phyloP scores from a whole-genome alignment of 2,888 invertebrate species.

The Patella ulyssiponensis region DNA sequence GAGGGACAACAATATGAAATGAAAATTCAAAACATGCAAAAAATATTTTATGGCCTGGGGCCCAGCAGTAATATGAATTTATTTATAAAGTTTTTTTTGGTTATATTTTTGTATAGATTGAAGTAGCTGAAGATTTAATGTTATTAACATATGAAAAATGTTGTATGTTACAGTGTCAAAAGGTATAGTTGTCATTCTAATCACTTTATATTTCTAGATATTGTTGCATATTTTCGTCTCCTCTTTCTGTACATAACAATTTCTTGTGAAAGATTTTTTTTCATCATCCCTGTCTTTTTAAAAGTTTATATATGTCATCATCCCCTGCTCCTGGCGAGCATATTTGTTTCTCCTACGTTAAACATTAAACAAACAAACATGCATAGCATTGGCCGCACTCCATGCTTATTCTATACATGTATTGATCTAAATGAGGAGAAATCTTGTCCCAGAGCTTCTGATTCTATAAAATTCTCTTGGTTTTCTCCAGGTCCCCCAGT shows the following conservation, averaged over 20 bases:
- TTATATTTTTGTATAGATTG: slow-evolving; percentile 72
- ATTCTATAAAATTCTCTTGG: neutral
- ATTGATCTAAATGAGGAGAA: neutral
- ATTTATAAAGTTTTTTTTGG: slow-evolving; percentile 11
- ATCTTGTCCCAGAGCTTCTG: neutral
- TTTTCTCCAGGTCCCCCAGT: neutral
- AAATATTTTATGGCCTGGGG: neutral
- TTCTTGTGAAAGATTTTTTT: too few species aligned
- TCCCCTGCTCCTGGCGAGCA: neutral
- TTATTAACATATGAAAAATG: slow-evolving; percentile 78
- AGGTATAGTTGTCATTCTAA: slow-evolving; percentile 65
- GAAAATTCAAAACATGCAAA: too few species aligned
- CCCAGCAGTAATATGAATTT: neutral
- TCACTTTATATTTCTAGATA: too few species aligned
- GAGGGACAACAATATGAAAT: too few species aligned
- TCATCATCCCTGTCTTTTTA: too few species aligned
- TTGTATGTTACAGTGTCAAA: slow-evolving; percentile 78
- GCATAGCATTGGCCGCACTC: too few species aligned
- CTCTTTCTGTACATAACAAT: too few species aligned
- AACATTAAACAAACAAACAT: too few species aligned
- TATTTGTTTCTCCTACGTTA: neutral
- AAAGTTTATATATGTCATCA: too few species aligned
- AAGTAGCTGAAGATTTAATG: slow-evolving; percentile 76
- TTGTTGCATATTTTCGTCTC: too few species aligned
- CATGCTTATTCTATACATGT: too few species aligned